Percentiles rank a stretch among this genome's conserved stretches.
Evolutionary conservation across 2,113 vertebrate genomes (phyloP).

Genomic region (Pygoscelis adeliae): DNA sequence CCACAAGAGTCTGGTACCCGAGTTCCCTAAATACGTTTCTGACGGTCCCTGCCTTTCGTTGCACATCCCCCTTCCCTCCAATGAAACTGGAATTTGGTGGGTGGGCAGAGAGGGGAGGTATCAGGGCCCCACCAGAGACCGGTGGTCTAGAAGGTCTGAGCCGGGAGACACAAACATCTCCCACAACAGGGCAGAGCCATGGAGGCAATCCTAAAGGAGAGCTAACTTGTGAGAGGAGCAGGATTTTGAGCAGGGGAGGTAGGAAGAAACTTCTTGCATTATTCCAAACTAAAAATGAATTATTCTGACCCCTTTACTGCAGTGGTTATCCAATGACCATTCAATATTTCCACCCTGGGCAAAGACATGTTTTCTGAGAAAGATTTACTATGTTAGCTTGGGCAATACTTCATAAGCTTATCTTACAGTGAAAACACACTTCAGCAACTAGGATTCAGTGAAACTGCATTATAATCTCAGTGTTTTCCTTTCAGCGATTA

Average conservation of each 20-base stretch:
- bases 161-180: background rate
- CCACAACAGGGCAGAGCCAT: background rate
- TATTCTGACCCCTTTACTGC: slow-evolving; percentile 65
- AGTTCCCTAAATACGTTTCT: background rate
- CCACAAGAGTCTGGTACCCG: accelerated
- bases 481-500: slow-evolving; percentile 62
- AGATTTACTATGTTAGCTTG: slow-evolving; percentile 76
- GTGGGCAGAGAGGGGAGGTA: background rate
- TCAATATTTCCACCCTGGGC: slow-evolving; percentile 73
- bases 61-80: background rate
- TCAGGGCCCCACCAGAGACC: background rate
- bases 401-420: slow-evolving; percentile 67
- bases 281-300: slow-evolving; percentile 61
- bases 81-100: background rate
- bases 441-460: slow-evolving; percentile 36
- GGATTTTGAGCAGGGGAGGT: background rate
- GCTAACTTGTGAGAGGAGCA: background rate
- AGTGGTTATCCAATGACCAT: slow-evolving; percentile 68
- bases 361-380: slow-evolving; percentile 70
- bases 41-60: background rate
- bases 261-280: slow-evolving; percentile 1
- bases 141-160: background rate
- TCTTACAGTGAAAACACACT: slow-evolving; percentile 73
- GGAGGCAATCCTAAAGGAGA: background rate
- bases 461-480: slow-evolving; percentile 64